Percentiles rank a stretch among this genome's conserved stretches.
phyloP scores from a whole-genome alignment of 2,113 vertebrate species.

The Otocyon megalotis region DNA sequence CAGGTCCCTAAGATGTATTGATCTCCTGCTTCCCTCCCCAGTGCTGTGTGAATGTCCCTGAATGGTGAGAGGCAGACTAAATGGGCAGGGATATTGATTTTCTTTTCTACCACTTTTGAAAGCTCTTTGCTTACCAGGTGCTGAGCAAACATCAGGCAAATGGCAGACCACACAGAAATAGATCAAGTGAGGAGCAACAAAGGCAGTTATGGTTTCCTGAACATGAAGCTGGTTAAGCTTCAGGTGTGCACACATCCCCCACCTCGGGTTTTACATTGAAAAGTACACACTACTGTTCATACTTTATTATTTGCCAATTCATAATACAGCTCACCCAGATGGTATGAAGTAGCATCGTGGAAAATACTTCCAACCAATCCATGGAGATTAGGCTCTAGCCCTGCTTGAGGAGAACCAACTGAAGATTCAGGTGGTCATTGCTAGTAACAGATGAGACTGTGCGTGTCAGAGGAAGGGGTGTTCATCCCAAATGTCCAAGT shows the following conservation, averaged over 20 bases:
- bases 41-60: constrained; percentile 82
- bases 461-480: not conserved
- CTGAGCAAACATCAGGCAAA: constrained; percentile 82
- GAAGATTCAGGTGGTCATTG: not conserved
- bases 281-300: constrained; percentile 42
- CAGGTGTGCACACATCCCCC: not conserved
- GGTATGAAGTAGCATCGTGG: constrained; percentile 11
- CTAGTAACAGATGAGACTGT: not conserved
- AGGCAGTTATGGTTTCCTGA: constrained; percentile 30
- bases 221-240: constrained; percentile 61
- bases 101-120: constrained; percentile 80
- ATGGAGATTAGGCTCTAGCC: not conserved
- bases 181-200: constrained; percentile 66
- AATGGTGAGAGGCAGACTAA: constrained; percentile 84
- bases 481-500: not conserved
- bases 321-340: not conserved
- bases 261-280: constrained; percentile 40
- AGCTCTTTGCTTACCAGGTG: constrained; percentile 85
- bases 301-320: constrained; percentile 51
- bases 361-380: constrained; percentile 36
- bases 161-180: constrained; percentile 73
- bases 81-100: constrained; percentile 89
- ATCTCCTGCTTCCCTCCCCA: constrained; percentile 83
- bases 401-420: not conserved
- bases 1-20: constrained; percentile 80